phyloP scores from a whole-genome alignment of 2,797 vertebrate species.

The Eutrigla gurnardus region DNA sequence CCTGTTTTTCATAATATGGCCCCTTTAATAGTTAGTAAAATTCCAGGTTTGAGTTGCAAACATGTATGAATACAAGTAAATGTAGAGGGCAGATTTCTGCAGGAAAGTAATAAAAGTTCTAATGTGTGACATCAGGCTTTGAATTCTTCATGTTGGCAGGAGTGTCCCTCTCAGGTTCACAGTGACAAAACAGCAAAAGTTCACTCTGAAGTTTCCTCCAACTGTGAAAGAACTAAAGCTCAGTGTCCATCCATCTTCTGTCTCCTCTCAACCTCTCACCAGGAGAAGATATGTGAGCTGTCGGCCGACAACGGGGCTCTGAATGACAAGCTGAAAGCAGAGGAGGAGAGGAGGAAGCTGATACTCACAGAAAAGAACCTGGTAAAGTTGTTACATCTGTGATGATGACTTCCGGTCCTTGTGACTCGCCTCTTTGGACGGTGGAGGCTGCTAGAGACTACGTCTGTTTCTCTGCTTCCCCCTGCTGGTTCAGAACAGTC shows the following conservation, averaged over 20 bases:
- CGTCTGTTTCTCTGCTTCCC: slow-evolving; percentile 9
- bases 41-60: too few species aligned
- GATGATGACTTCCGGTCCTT: not conserved
- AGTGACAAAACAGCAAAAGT: not conserved
- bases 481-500: slow-evolving; percentile 28
- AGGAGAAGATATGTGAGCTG: slow-evolving; percentile 89
- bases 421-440: not conserved
- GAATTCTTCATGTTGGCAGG: too few species aligned
- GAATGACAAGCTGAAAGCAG: slow-evolving; percentile 86
- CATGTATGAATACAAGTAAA: too few species aligned
- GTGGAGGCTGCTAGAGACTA: not conserved
- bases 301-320: slow-evolving; percentile 87
- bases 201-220: not conserved
- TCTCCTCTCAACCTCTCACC: slow-evolving; percentile 12
- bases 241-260: not conserved
- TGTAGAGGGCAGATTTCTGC: too few species aligned
- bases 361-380: slow-evolving; percentile 85
- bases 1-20: too few species aligned
- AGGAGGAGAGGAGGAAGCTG: slow-evolving; percentile 87
- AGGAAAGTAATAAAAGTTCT: not conserved
- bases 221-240: not conserved
- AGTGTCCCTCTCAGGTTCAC: not conserved
- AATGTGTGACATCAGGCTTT: not conserved
- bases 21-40: too few species aligned
- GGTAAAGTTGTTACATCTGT: slow-evolving; percentile 62